These are phyloP conservation scores for Hyposoter dolosus DNA, from an alignment of 2,888 invertebrate species.

Conservation along the genomic window DNA sequence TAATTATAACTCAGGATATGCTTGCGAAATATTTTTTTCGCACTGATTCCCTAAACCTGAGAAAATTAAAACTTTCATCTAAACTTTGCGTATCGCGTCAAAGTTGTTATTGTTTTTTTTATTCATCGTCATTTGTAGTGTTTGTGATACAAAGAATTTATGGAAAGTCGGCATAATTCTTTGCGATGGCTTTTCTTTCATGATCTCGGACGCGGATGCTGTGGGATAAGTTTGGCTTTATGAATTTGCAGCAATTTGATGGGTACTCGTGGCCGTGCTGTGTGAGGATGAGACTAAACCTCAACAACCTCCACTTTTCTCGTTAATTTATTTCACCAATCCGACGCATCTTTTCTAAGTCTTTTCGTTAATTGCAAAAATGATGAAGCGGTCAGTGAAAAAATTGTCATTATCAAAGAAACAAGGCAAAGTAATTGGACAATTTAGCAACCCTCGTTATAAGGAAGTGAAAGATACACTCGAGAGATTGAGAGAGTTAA, in stretches of 20 bases:
- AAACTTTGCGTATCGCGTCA: neutral
- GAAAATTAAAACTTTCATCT: neutral
- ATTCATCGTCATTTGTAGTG: neutral
- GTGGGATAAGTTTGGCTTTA: no score
- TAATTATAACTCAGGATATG: slow-evolving; percentile 53
- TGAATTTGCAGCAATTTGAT: no score
- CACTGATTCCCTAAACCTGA: neutral
- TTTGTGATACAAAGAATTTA: neutral
- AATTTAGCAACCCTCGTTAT: neutral
- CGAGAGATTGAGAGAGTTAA: slow-evolving; percentile 47
- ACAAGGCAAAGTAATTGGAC: neutral
- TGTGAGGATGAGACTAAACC: no score
- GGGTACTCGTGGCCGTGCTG: no score
- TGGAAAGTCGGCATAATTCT: neutral
- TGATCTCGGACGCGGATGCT: no score
- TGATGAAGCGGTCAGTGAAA: neutral
- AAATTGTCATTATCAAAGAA: neutral
- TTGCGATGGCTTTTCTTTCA: neutral
- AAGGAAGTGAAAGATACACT: neutral
- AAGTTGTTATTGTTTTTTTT: neutral
- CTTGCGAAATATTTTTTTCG: neutral
- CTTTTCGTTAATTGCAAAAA: neutral
- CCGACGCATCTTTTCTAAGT: neutral
- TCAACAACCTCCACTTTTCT: neutral
- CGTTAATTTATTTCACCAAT: neutral